Base-by-base conservation (phyloP, 2,797 vertebrate genomes). In the Sebastes flavidus region DNA sequence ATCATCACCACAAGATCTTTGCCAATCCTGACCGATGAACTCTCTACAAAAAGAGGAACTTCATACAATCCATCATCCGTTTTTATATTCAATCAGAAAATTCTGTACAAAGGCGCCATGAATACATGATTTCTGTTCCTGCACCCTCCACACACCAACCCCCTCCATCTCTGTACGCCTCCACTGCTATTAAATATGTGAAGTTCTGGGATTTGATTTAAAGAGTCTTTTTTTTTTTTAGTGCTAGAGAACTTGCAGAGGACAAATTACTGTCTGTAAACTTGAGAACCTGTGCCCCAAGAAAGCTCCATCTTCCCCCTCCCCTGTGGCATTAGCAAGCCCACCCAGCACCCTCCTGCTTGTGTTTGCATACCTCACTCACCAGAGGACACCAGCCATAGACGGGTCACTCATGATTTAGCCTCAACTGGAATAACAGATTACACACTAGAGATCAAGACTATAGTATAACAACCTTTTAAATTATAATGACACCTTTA, bases 71-170 rank as follows among this genome's bases (percentile, higher is more conserved):
- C 77, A 74, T 86, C 87, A 83, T 88, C 77, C 65, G 65, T 46
- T 84, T 86, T 88, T 74, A 87, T 83, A 81, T 56, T 83, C 65
- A 56, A 83, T 86, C 88, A 78, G 76, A 89, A 89, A 87, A 89
- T 55, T 94, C 86, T 94, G 92, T 94, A 94, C 91, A 94, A 93
- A 91, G 85, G 83, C 91, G 92, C 91, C 93, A 91, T 88, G 68
- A 88, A 89, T 73, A 73, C 75, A 82, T 38, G 5, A 62, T 3
- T 30, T 72, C 75, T 71, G 62, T 77, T 74, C 74, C 68, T 71
- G 63, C 74, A 42, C 24, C 73, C 46, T 72, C 36, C 62, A 29
- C 63, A 73, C 49, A 38, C 18, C 30, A 20, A 20, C 25, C 65
- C 65, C n/a, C 38, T 65, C 67, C 58, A 59, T 55, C 49, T 77